Conservation (phyloP, 2,113 vertebrate species). For the Vidua chalybeata region DNA sequence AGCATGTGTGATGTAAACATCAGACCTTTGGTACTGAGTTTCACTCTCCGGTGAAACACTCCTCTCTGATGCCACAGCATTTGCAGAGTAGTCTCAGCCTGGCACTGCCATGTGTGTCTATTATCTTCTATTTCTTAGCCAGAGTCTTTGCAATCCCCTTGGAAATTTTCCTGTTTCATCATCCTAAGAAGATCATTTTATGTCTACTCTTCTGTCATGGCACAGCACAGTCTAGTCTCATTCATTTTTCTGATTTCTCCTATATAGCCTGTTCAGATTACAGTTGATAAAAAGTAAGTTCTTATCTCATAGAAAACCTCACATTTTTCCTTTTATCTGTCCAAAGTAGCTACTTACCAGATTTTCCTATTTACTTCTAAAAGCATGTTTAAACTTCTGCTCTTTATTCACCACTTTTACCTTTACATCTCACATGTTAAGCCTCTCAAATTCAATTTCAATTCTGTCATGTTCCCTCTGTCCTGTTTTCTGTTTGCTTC, state of each 20-base stretch:
- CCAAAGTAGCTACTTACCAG: neutral
- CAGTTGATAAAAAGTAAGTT: slow-evolving; percentile 64
- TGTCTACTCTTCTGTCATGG: neutral
- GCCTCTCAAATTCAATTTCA: neutral
- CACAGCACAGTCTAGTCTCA: slow-evolving; percentile 38
- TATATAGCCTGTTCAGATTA: slow-evolving; percentile 61
- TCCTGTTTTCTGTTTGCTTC: neutral
- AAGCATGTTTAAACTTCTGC: slow-evolving; percentile 33
- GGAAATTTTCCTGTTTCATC: neutral
- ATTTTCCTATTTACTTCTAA: neutral
- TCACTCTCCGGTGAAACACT: neutral
- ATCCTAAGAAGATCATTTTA: neutral
- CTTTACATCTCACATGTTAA: neutral
- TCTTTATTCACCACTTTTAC: slow-evolving; percentile 2
- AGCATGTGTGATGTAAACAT: fast-evolving
- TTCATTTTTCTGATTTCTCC: slow-evolving; percentile 58
- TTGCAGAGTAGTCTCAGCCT: neutral
- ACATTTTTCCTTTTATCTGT: slow-evolving; percentile 25
- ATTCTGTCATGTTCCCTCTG: neutral
- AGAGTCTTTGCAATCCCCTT: neutral
- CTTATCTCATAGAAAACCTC: slow-evolving; percentile 11
- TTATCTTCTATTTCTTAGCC: neutral
- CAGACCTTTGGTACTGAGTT: neutral
- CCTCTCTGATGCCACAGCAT: neutral
- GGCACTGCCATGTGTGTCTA: neutral